Conservation (phyloP, 2,797 vertebrate genomes). For the Florisuga fusca region DNA sequence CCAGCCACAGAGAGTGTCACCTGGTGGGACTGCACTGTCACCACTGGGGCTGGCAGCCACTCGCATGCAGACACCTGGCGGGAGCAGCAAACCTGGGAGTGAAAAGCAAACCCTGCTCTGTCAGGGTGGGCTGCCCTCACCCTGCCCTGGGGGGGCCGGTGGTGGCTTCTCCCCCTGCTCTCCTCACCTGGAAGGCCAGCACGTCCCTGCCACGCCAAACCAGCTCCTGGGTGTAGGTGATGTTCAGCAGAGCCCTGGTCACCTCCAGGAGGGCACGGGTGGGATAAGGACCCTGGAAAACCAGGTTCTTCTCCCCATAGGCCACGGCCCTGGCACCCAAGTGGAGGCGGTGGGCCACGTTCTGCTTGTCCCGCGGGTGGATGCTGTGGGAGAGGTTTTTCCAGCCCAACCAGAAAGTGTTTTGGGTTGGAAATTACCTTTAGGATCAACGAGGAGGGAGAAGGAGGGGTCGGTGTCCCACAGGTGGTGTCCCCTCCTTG, state of each 20-base stretch:
- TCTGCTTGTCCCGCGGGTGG: conserved; percentile 91
- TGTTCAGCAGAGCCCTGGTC: conserved; percentile 51
- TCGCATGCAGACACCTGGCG: background rate
- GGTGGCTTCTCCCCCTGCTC: conserved; percentile 36
- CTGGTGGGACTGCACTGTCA: background rate
- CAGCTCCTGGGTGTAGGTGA: conserved; percentile 83
- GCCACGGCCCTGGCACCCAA: conserved; percentile 89
- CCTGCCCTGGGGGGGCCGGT: background rate
- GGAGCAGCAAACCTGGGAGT: background rate
- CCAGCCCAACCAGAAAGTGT: too few relatives aligned
- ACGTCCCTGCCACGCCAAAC: conserved; percentile 34
- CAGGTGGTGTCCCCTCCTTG: background rate
- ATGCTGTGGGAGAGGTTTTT: conserved; percentile 75
- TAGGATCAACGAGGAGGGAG: too few relatives aligned
- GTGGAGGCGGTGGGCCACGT: conserved; percentile 84
- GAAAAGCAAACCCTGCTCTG: background rate
- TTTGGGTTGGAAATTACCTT: too few relatives aligned
- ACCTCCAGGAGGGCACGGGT: background rate
- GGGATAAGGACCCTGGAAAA: conserved; percentile 89
- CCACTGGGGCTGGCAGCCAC: conserved; percentile 81
- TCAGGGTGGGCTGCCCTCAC: background rate
- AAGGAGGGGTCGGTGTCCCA: too few relatives aligned
- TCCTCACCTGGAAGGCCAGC: conserved; percentile 85
- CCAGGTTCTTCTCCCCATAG: conserved; percentile 80
- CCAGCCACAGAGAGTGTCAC: conserved; percentile 65